A percentile compares a stretch with the other conserved stretches of the same genome.
These are phyloP conservation scores for Rhopalosiphum padi DNA, from an alignment of 1,140 invertebrate species.

Conservation along the genomic window DNA sequence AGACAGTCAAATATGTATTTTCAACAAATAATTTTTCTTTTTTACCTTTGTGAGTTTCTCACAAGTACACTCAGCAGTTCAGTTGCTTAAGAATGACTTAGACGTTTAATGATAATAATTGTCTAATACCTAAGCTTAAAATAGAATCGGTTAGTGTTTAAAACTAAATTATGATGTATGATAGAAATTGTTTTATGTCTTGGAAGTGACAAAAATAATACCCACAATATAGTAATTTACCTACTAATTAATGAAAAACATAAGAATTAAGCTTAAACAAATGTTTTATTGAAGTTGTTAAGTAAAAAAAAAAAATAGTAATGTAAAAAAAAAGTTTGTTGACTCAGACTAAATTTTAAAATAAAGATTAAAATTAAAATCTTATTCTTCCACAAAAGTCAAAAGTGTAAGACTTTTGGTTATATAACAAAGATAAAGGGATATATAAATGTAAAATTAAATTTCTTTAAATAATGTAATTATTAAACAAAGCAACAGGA, in stretches of 20 bases:
- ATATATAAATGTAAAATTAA: neutral
- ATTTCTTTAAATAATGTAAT: neutral
- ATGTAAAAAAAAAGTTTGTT: neutral
- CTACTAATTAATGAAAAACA: neutral
- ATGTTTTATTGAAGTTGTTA: neutral
- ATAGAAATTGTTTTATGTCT: neutral
- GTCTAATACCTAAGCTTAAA: neutral
- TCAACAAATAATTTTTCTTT: neutral
- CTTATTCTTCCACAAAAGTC: neutral
- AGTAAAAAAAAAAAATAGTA: neutral
- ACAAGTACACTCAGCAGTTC: neutral
- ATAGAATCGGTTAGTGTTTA: neutral
- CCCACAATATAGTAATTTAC: neutral
- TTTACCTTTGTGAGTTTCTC: neutral
- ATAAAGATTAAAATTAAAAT: neutral
- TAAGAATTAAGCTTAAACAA: neutral
- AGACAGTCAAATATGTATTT: neutral
- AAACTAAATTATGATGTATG: neutral
- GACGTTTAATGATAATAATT: neutral
- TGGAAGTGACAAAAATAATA: neutral
- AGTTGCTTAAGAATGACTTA: neutral
- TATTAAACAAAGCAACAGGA: neutral
- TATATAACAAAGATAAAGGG: neutral
- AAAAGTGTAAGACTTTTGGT: neutral
- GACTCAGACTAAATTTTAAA: neutral